Conservation (phyloP, 2,888 invertebrate species). For the Serripes groenlandicus region DNA sequence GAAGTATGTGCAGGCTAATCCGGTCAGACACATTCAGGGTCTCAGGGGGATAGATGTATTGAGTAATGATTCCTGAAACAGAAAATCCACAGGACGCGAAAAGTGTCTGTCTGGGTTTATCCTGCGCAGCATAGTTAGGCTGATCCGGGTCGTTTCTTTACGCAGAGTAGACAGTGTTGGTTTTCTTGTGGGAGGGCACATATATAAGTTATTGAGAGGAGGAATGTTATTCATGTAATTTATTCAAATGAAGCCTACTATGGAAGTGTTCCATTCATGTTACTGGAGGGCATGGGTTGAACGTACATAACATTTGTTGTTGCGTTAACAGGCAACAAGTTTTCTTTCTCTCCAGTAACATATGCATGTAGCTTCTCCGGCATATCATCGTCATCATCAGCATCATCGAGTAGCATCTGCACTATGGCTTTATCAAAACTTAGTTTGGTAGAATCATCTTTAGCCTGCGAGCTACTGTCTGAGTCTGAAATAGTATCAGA, state of each 20-base stretch:
- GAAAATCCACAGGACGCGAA: too few species aligned
- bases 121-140: too few species aligned
- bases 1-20: too few species aligned
- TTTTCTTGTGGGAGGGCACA: too few species aligned
- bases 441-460: constrained; percentile 71
- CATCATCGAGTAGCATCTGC: constrained; percentile 81
- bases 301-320: constrained; percentile 54
- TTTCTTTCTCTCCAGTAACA: constrained; percentile 69
- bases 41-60: too few species aligned
- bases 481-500: constrained; percentile 13
- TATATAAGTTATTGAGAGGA: too few species aligned
- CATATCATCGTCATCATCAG: constrained; percentile 76
- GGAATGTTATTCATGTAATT: neutral
- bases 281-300: constrained; percentile 51
- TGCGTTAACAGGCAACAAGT: constrained; percentile 57
- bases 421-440: constrained; percentile 80
- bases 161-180: too few species aligned
- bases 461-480: constrained; percentile 50
- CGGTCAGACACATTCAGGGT: too few species aligned
- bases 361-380: constrained; percentile 76
- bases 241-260: constrained; percentile 20
- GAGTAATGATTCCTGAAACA: too few species aligned
- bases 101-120: too few species aligned
- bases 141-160: too few species aligned
- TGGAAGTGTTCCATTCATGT: constrained; percentile 58